Percentiles rank a stretch among this genome's conserved stretches.
These are phyloP conservation scores for Scopus umbretta DNA, from an alignment of 2,113 vertebrate genomes.

Conservation along the genomic window DNA sequence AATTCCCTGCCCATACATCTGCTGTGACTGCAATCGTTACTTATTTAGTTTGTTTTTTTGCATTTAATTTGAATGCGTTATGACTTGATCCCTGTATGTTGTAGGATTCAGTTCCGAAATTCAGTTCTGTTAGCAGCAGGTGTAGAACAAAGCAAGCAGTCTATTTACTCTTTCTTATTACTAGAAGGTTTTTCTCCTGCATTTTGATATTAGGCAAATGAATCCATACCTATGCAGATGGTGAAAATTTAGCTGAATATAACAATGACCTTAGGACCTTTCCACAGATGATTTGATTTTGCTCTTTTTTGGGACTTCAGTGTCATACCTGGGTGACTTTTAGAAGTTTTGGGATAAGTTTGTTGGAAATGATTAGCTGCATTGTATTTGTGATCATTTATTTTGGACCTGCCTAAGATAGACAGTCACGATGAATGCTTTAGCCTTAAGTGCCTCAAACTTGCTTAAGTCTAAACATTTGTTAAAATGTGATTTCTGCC, in stretches of 20 bases:
- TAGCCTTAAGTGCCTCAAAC: not conserved
- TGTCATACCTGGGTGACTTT: not conserved
- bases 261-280: not conserved
- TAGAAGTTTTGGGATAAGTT: not conserved
- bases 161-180: not conserved
- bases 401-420: not conserved
- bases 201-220: not conserved
- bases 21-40: not conserved
- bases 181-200: not conserved
- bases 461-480: not conserved
- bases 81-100: not conserved
- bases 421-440: not conserved
- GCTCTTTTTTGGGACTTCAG: not conserved
- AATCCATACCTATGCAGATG: not conserved
- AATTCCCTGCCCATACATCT: not conserved
- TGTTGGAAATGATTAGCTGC: not conserved
- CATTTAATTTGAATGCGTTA: not conserved
- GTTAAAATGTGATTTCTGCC: not conserved
- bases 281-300: not conserved
- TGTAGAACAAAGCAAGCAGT: not conserved
- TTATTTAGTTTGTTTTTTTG: not conserved
- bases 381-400: not conserved
- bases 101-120: not conserved
- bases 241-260: not conserved
- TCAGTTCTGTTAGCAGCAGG: not conserved